Percentiles rank a stretch among this genome's conserved stretches.
Conservation (phyloP, 2,113 vertebrate species). For the Thalassoma bifasciatum region DNA sequence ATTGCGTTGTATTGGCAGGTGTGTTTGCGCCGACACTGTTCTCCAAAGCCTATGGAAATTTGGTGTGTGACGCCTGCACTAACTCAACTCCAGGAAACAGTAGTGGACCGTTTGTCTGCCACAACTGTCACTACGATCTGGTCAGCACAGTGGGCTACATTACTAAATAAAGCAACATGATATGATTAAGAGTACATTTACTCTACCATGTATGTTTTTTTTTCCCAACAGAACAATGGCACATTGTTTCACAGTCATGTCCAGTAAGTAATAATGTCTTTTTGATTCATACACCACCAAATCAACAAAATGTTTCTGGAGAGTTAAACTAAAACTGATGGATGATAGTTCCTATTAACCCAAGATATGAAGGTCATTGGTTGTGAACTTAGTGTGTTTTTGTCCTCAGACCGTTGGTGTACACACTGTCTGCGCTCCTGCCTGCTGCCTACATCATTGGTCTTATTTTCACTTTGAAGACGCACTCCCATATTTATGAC, state of each 20-base stretch:
- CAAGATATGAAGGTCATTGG: too few relatives aligned
- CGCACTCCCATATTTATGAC: constrained; percentile 88
- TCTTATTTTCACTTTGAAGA: constrained; percentile 89
- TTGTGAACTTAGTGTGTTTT: background rate
- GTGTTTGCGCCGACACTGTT: constrained; percentile 91
- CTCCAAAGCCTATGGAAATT: constrained; percentile 90
- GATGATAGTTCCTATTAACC: too few relatives aligned
- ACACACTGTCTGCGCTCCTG: constrained; percentile 83
- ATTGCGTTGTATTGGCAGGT: constrained; percentile 82
- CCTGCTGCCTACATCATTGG: constrained; percentile 86
- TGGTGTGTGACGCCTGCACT: constrained; percentile 88
- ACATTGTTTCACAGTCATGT: constrained; percentile 88
- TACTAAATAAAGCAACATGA: background rate
- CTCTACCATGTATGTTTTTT: background rate
- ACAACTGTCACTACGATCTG: constrained; percentile 89
- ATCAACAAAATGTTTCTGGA: too few relatives aligned
- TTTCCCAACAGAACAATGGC: constrained; percentile 77
- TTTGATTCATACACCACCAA: background rate
- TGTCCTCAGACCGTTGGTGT: constrained; percentile 83
- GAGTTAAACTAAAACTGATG: too few relatives aligned
- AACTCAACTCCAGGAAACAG: constrained; percentile 77
- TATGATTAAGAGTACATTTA: background rate
- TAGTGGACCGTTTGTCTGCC: constrained; percentile 84
- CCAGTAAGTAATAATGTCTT: constrained; percentile 82
- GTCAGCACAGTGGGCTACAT: constrained; percentile 69